Evolutionary conservation across 1,140 invertebrate genomes (phyloP), one percentile per base, ranked within the genome.

Genomic region (Cotesia chilonis): DNA sequence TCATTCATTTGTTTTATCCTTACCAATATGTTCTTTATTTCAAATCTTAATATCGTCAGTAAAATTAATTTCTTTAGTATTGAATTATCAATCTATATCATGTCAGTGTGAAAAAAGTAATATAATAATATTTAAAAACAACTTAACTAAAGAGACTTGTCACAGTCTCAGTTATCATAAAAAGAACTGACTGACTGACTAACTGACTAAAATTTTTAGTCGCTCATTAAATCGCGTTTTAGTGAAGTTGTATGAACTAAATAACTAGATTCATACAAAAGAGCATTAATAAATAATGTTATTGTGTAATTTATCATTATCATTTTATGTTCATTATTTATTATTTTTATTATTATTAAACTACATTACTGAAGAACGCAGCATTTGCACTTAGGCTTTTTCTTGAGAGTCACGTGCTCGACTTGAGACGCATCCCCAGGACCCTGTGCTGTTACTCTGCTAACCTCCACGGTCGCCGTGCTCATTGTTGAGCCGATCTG

Each of bases 371-470:
- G 94, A 81, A 95, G 90, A 74, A 94, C 92, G 88, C 94, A 96
- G 89, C 94, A 95, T 84, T 94, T 92, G 89, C 94, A 95, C 88
- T 94, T 95, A 84, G 92, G 93, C 87, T 96, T 95, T 89, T 96
- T 96, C 88, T 95, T 95, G 77, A 95, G 89, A 78, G 92, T 92
- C 72, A 96, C 92, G 82, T 94, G 93, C 83, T 95, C 94, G 28
- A 94, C 92, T 83, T 94, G 93, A 77, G 90, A 91, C 65, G 92
- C 92, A 81, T 94, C 93, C 73, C 90, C 90, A 0, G 92, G 91
- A n/a, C 90, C 89, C 74, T 89, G 88, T 28, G 92, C 89, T 38
- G 91, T 92, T 17, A 90, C 90, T 82, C 92, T 90, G 78, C 93
- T 91, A 12, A 95, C 92, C 78, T 95, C 94, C 38, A 95, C 92